Base-by-base conservation (phyloP, 2,888 invertebrate species). In the Stratiomys singularior region DNA sequence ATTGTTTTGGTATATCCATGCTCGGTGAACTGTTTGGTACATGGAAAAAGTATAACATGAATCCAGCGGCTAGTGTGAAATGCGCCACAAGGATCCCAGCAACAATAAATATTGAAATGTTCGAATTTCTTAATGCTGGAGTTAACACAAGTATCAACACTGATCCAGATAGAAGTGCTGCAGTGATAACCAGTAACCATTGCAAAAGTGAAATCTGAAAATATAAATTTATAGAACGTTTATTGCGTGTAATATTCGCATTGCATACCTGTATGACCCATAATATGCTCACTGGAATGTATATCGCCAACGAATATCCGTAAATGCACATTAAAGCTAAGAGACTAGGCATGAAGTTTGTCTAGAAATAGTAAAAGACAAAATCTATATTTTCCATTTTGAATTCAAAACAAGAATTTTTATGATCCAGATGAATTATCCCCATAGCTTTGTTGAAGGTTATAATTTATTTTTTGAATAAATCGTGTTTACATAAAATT, bases 281-380 rank as follows among this genome's bases (percentile, higher is more conserved):
- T 56, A 98, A 88, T 81, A 98, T 91, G 1, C 97, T 95, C 9
- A 97, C 94, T 3, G 98, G 98, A 83, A 99, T 92, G 88, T 96
- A 99, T 83, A 98, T 95, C 44, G 96, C 92, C 64, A 99, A 88
- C 0, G 97, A 97, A 87, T 99, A 99, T 9, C 98, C 99, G 84
- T 98, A 99, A 11, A 98, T 90, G 86, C 97, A 98, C 84, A 98
- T 91, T 11, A 98, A 89, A 81, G 98, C 96, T 82, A 98, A 89
- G 84, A 96, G 89, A 23, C 93, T 90, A 23, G 93, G 93, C 0
- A 90, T 88, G 30, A 88, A 88, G 23, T 88, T 85, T 11, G 88
- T 86, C 88, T 91, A 87, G 21, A 86, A 87, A 58, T 18, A 67
- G n/a, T n/a, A 18, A 67, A 0, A 25, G 27, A 56, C 56, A 11